These are phyloP conservation scores for Lethenteron camtschaticum DNA, from an alignment of 2,113 vertebrate species.

Conservation along the genomic window DNA sequence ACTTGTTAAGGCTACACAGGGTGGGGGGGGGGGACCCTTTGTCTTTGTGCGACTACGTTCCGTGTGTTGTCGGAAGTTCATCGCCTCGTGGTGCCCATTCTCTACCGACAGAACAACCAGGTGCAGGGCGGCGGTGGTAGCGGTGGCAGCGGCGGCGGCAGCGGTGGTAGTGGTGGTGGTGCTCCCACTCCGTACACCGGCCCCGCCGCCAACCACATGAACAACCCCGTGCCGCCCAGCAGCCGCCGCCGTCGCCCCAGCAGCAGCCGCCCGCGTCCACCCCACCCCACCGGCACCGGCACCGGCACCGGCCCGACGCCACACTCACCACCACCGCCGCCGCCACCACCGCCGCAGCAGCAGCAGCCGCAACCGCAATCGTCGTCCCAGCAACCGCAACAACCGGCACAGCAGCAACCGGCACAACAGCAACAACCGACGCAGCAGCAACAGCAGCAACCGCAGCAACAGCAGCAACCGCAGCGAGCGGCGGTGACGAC, in stretches of 20 bases:
- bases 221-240: constrained; percentile 81
- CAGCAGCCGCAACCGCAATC: not conserved
- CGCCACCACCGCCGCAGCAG: constrained; percentile 20
- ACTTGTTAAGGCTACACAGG: constrained; percentile 9
- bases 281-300: constrained; percentile 10
- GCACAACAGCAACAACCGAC: constrained; percentile 85
- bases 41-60: constrained; percentile 13
- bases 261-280: not conserved
- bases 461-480: not conserved
- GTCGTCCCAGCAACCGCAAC: too few relatives aligned
- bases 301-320: too few relatives aligned
- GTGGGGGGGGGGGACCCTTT: not conserved
- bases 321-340: too few relatives aligned
- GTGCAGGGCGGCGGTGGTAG: constrained; percentile 50
- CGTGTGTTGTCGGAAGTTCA: not conserved
- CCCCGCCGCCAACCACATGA: constrained; percentile 96
- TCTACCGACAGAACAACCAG: constrained; percentile 57
- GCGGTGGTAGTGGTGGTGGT: constrained; percentile 24
- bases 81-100: not conserved
- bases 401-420: not conserved
- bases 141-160: constrained; percentile 23
- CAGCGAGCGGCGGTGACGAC: too few relatives aligned
- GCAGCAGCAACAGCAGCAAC: constrained; percentile 48
- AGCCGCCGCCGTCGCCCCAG: not conserved
- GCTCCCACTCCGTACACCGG: constrained; percentile 50